Evolutionary conservation across 1,140 invertebrate species (phyloP).

Genomic region (Mycetomoellerius zeteki): DNA sequence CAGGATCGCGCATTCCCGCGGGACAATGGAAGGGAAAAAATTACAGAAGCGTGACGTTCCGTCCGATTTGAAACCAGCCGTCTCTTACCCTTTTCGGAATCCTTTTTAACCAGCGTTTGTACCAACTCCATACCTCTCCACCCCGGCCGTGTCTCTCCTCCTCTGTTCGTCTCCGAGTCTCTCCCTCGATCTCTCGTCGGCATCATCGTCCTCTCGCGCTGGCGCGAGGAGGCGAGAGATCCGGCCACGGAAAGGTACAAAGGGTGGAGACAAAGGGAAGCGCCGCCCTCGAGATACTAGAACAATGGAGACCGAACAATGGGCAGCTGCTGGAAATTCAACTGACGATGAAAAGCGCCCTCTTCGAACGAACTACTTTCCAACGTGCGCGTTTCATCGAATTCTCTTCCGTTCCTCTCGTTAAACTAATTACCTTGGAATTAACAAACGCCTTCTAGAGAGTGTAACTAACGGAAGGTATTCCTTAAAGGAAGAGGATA

Average conservation of each 20-base stretch:
- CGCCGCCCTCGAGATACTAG: conserved; percentile 86
- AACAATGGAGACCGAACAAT: conserved; percentile 86
- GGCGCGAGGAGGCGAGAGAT: conserved; percentile 82
- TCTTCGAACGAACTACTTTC: conserved; percentile 73
- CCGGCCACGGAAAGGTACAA: conserved; percentile 84
- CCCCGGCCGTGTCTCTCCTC: conserved; percentile 46
- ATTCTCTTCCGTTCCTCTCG: conserved; percentile 58
- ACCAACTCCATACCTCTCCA: conserved; percentile 23
- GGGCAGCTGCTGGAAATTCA: conserved; percentile 81
- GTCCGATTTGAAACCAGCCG: conserved; percentile 65
- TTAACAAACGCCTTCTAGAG: conserved; percentile 61
- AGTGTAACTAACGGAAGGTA: conserved; percentile 59
- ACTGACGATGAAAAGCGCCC: conserved; percentile 79
- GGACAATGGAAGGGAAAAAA: conserved; percentile 70
- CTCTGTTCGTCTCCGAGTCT: conserved; percentile 49
- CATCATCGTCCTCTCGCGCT: conserved; percentile 73
- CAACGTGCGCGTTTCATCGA: conserved; percentile 63
- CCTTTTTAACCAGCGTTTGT: conserved; percentile 68
- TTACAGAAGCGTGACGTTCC: conserved; percentile 74
- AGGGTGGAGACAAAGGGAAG: conserved; percentile 87
- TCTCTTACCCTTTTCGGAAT: conserved; percentile 57
- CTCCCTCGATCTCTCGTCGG: conserved; percentile 58
- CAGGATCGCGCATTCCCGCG: conserved; percentile 27
- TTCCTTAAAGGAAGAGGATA: background rate
- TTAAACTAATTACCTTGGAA: conserved; percentile 71